A percentile compares a stretch with the other conserved stretches of the same genome.
These are phyloP conservation scores for Chamaetylas fuelleborni DNA, from an alignment of 2,113 vertebrate species.

Conservation along the genomic window DNA sequence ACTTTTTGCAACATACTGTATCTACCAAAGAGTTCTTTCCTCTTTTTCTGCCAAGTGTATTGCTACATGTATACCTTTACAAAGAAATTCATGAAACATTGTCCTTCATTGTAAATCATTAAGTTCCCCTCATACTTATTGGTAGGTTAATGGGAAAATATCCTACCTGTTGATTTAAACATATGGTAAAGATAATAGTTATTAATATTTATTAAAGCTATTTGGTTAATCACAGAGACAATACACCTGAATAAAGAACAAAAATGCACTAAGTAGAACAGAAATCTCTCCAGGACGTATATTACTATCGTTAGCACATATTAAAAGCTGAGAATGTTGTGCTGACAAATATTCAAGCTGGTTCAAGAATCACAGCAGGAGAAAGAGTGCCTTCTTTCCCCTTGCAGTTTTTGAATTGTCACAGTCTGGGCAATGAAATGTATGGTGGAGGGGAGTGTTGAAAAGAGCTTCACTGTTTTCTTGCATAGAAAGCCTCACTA, in stretches of 20 bases:
- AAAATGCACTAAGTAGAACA: background rate
- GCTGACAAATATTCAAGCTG: background rate
- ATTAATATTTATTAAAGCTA: slow-evolving; percentile 79
- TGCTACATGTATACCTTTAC: background rate
- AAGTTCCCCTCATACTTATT: background rate
- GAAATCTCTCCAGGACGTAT: background rate
- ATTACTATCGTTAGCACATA: background rate
- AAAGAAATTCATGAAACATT: background rate
- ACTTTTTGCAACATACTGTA: background rate
- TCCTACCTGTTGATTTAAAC: slow-evolving; percentile 80
- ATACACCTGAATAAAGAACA: background rate
- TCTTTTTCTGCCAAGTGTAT: background rate
- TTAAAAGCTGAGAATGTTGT: background rate
- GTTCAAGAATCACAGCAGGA: background rate
- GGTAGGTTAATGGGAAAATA: slow-evolving; percentile 81
- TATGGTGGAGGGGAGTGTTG: background rate
- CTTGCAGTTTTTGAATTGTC: background rate
- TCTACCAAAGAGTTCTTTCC: background rate
- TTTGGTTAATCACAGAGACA: background rate
- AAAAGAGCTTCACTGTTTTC: background rate
- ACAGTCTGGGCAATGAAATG: background rate
- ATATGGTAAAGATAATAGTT: slow-evolving; percentile 79
- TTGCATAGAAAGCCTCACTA: background rate
- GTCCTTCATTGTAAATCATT: background rate
- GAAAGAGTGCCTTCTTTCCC: background rate